Conservation (phyloP, 2,797 vertebrate genomes). For the Falco peregrinus region DNA sequence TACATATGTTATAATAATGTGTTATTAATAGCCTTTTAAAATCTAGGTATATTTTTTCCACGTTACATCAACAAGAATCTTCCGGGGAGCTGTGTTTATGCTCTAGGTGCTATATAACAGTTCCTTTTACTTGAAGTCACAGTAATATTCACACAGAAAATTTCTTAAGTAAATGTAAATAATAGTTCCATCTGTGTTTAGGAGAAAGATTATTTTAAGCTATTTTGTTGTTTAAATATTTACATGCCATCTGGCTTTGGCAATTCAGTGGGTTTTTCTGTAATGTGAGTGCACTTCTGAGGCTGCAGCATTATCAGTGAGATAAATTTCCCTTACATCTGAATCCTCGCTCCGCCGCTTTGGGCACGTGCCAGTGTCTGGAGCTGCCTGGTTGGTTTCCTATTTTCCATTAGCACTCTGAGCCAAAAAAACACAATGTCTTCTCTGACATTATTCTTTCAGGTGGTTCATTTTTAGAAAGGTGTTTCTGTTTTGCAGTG, state of each 20-base stretch:
- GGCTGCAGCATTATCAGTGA: conserved; percentile 33
- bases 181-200: conserved; percentile 56
- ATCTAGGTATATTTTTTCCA: background rate
- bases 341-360: background rate
- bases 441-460: background rate
- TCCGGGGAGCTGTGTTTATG: background rate
- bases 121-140: background rate
- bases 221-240: conserved; percentile 62
- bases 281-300: conserved; percentile 36
- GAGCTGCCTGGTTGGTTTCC: conserved; percentile 15
- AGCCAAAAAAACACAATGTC: background rate
- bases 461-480: background rate
- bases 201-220: conserved; percentile 13
- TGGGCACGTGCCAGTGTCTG: conserved; percentile 26
- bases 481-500: background rate
- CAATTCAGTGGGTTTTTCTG: conserved; percentile 1
- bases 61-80: background rate
- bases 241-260: conserved; percentile 57
- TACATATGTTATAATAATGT: no score
- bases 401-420: background rate
- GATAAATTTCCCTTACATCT: conserved; percentile 41
- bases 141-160: background rate
- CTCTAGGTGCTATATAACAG: background rate
- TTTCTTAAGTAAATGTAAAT: conserved; percentile 30
- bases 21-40: background rate